phyloP scores from a whole-genome alignment of 2,888 invertebrate species.

The Mellilla xanthometata region DNA sequence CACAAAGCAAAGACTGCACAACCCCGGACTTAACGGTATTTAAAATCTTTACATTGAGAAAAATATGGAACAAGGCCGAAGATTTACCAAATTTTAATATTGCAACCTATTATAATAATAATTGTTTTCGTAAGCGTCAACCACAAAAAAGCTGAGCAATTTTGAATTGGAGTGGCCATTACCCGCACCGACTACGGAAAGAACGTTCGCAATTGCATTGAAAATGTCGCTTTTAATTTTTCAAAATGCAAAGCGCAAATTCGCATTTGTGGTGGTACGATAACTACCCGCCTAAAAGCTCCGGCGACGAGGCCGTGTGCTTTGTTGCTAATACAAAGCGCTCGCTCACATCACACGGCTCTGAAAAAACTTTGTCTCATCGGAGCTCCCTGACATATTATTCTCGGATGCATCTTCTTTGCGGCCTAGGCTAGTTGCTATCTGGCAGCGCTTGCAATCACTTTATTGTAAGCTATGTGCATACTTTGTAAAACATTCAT shows the following conservation, averaged over 20 bases:
- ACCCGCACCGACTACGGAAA: constrained; percentile 69
- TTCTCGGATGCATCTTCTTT: constrained; percentile 27
- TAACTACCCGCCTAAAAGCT: constrained; percentile 76
- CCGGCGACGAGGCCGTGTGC: constrained; percentile 59
- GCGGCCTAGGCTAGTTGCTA: constrained; percentile 17
- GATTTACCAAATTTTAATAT: not conserved
- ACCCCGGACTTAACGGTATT: too few species aligned
- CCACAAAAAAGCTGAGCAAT: constrained; percentile 64
- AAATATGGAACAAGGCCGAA: too few species aligned
- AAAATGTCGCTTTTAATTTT: constrained; percentile 79
- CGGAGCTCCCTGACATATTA: constrained; percentile 42
- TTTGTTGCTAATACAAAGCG: constrained; percentile 75
- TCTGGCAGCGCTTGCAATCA: too few species aligned
- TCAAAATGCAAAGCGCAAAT: constrained; percentile 77
- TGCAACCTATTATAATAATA: constrained; percentile 53
- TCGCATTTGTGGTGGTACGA: constrained; percentile 70
- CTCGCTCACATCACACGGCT: constrained; percentile 60
- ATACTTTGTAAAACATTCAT: constrained; percentile 40
- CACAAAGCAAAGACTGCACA: too few species aligned
- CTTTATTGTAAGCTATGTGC: too few species aligned
- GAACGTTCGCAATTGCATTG: constrained; percentile 74
- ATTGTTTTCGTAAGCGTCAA: constrained; percentile 67
- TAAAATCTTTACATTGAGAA: too few species aligned
- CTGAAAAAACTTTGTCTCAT: constrained; percentile 64
- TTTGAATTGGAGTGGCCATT: constrained; percentile 78